Evolutionary conservation across 2,113 vertebrate genomes (phyloP), one percentile per base, ranked within the genome.

Genomic region (Notothenia rossii): DNA sequence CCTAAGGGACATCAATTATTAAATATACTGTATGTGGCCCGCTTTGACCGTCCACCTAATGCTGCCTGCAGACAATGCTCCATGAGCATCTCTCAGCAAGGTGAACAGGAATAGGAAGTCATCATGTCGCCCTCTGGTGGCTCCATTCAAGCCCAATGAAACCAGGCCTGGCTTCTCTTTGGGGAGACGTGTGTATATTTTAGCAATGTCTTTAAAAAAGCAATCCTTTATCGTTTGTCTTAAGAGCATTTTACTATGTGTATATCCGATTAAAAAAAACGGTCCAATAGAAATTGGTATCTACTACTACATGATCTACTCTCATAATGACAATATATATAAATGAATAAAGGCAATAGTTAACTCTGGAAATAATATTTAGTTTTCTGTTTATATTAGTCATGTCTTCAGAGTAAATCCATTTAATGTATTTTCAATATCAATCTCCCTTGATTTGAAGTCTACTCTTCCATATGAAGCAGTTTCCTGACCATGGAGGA

Each of bases 121-220:
- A 25, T 46, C 51, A 70, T 71, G 36, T 64, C 25, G 64, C 87
- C 88, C 76, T 82, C 88, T 89, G 55, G 60, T 88, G 91, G 87
- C 40, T 36, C 1, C 0, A n/a, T 15, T 22, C 3, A 73, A n/a
- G 43, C 49, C 43, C 18, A 49, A 22, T 29, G 54, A 36, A 62
- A 64, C 14, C 40, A 36, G 10, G 43, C 12, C 20, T 68, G 67
- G 13, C 14, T 10, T 40, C 7, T 60, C 22, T 2, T 5, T 59
- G 43, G 65, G 48, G 73, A 73, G n/a, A 61, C 50, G n/a, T 20
- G 29, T 22, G 17, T 22, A 29, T 6, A 36, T 65, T 20, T 36
- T 9, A 45, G 15, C 11, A 5, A 60, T 64, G 0, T 50, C 64
- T 64, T 49, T 2, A 25, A 25, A 25, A 25, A 25, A 22, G 22